Conservation (phyloP, 2,888 invertebrate genomes). For the Alloplasta piceator region DNA sequence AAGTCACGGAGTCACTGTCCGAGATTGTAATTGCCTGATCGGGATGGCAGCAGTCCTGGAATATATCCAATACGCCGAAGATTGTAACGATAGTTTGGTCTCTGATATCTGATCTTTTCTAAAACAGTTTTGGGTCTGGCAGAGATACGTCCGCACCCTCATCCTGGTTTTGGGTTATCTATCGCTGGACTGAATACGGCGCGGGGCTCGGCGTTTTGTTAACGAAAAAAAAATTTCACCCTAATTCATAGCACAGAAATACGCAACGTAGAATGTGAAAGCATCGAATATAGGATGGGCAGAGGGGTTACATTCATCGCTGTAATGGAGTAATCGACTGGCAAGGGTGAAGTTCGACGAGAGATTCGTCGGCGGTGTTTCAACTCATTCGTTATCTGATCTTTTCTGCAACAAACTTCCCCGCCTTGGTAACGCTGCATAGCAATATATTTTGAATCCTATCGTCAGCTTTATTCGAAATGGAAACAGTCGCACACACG, state of each 20-base stretch:
- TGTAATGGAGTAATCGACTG: constrained; percentile 66
- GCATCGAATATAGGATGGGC: too few relatives aligned
- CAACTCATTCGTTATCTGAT: constrained; percentile 56
- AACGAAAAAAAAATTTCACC: too few relatives aligned
- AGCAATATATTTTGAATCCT: constrained; percentile 36
- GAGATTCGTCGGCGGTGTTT: constrained; percentile 48
- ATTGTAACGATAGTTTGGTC: constrained; percentile 38
- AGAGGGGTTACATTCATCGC: constrained; percentile 50
- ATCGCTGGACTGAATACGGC: constrained; percentile 8
- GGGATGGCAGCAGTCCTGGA: constrained; percentile 50
- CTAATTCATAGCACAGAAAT: too few relatives aligned
- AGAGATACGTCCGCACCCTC: constrained; percentile 61
- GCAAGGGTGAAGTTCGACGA: constrained; percentile 57
- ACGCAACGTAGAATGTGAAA: too few relatives aligned
- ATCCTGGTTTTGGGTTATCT: constrained; percentile 1
- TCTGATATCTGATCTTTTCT: constrained; percentile 60
- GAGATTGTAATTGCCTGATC: constrained; percentile 62
- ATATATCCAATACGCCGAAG: constrained; percentile 18
- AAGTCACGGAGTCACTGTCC: constrained; percentile 30
- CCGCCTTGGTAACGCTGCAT: not conserved
- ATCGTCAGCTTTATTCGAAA: constrained; percentile 45
- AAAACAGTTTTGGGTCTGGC: constrained; percentile 36
- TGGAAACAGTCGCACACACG: constrained; percentile 1
- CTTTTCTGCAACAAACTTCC: constrained; percentile 42
- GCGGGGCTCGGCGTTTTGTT: constrained; percentile 21